These are phyloP conservation scores for Aelia acuminata DNA, from an alignment of 2,888 invertebrate species.

Conservation along the genomic window DNA sequence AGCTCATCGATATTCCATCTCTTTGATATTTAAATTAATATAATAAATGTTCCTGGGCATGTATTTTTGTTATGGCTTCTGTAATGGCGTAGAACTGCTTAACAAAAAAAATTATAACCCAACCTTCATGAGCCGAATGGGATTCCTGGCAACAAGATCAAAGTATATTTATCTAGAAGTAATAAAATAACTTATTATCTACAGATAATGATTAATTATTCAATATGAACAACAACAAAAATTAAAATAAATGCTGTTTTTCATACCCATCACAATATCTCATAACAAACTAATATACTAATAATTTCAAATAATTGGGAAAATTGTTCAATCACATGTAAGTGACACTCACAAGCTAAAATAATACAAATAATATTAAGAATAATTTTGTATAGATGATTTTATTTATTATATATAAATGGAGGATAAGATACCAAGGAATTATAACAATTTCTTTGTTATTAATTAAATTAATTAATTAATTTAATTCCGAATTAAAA, in stretches of 20 bases:
- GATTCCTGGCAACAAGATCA: slow-evolving; percentile 66
- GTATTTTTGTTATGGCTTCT: not conserved
- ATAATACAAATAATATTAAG: not conserved
- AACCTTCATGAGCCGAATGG: slow-evolving; percentile 17
- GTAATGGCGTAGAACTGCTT: slow-evolving; percentile 4
- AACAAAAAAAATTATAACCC: slow-evolving; percentile 31
- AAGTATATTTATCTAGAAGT: slow-evolving; percentile 65
- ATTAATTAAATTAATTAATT: no score
- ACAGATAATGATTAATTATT: not conserved
- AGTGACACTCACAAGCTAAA: not conserved
- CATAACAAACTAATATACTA: not conserved
- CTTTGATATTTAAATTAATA: slow-evolving; percentile 18
- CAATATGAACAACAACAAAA: not conserved
- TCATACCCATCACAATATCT: not conserved
- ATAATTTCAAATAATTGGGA: not conserved
- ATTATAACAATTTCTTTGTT: no score
- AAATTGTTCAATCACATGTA: not conserved
- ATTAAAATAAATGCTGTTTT: not conserved
- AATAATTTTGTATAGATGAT: not conserved
- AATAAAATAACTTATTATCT: not conserved
- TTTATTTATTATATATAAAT: no score
- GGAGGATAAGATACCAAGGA: not conserved
- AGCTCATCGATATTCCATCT: not conserved
- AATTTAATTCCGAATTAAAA: no score
- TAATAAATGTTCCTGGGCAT: not conserved